Conservation (phyloP, 2,113 vertebrate species). For the Lophura nycthemera region DNA sequence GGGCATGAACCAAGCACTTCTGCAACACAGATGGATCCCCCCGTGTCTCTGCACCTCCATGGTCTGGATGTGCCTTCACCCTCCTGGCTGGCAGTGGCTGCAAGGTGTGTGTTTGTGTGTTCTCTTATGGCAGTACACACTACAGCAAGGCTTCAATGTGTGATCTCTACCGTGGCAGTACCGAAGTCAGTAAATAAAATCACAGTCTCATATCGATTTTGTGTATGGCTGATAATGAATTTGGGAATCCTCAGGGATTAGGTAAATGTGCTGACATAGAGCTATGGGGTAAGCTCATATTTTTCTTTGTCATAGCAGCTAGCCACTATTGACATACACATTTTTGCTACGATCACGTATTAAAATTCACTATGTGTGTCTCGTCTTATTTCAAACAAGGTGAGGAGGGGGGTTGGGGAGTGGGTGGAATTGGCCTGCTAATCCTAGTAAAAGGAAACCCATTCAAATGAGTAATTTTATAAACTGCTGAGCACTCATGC, state of each 20-base stretch:
- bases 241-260: constrained; percentile 17
- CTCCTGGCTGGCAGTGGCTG: not conserved
- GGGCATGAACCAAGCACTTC: not conserved
- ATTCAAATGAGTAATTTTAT: constrained; percentile 42
- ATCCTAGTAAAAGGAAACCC: not conserved
- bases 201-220: constrained; percentile 39
- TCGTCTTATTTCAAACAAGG: not conserved
- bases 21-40: not conserved
- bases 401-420: not conserved
- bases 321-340: not conserved
- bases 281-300: not conserved
- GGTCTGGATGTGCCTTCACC: not conserved
- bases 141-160: not conserved
- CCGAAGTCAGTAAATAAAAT: constrained; percentile 30
- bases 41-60: not conserved
- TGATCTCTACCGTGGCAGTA: not conserved
- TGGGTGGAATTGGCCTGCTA: not conserved
- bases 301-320: constrained; percentile 1
- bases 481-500: not conserved
- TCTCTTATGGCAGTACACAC: not conserved
- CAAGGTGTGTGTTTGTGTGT: not conserved
- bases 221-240: constrained; percentile 38
- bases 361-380: constrained; percentile 14
- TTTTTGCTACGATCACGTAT: constrained; percentile 3
- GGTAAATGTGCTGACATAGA: not conserved